Base-by-base conservation (phyloP, 2,888 invertebrate species). In the Hesperia comma region DNA sequence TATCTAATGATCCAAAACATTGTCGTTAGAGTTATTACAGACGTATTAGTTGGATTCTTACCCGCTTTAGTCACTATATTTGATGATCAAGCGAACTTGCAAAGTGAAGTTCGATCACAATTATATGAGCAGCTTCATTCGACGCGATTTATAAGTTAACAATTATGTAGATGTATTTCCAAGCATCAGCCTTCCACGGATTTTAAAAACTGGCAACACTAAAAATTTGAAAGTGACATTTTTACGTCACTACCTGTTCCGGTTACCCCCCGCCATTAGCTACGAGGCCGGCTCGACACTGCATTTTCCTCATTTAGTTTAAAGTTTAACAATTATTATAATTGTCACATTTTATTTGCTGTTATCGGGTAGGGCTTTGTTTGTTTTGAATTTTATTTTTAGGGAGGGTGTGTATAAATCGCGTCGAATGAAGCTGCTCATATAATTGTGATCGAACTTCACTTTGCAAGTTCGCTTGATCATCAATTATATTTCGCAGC, bases 381-480 rank as follows among this genome's bases (percentile, higher is more conserved):
- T 8, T 33, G 8, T 33, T 33, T 1, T 33, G 33, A 8, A n/a
- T 33, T 33, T 6, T 33, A 6, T 6, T 8, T 8, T 33, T 6
- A 33, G 33, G 33, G 33, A 33, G 33, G 33, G 33, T 33, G 33
- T 33, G 33, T 33, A 33, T 33, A 26, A 26, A 26, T 26, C 43
- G 43, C 43, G 46, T 49, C 46, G 46, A 49, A 19, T 49, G 49
- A 49, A 49, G 49, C 49, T 49, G 49, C 17, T 49, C 17, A 49
- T 49, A 49, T 49, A 19, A 49, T 49, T 49, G 19, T 49, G 19
- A 49, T 49, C 10, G 19, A 49, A 49, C 49, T n/a, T 49, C 49
- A 49, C 19, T 49, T 49, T 49, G 19, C 2, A 49, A 49, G 19
- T 49, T 49, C 37, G 37, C 10, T 37, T 37, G 37, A 37, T 37